Evolutionary conservation across 1,140 invertebrate genomes (phyloP), one percentile per base, ranked within the genome.

Genomic region (Drosophila jambulina): DNA sequence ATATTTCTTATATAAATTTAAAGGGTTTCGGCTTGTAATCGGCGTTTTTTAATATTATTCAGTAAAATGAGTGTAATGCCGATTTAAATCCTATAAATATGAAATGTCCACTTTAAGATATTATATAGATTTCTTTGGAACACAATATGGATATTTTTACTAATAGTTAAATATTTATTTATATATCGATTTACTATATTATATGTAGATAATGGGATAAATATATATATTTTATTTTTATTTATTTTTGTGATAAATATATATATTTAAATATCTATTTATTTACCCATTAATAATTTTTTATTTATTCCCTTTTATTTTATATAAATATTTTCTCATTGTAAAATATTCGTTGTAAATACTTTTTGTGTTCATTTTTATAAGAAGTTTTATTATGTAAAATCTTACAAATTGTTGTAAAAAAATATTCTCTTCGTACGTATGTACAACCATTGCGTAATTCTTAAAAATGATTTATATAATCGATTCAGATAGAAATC

Each of bases 301-400:
- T 29, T 53, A 27, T 43, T 38, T 19, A 34, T 21, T 45, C 19
- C n/a, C 1, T 23, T 23, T 48, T 17, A 32, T 46, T 77, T 46
- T 57, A 56, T 69, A 45, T 53, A 43, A 25, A n/a, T 46, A 48
- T 54, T 69, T 38, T 69, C 29, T 53, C 45, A 19, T 82, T 69
- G 68, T 87, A 87, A 84, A 87, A 83, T 80, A 80, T 88, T 87
- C 84, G 84, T 88, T 87, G 84, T 87, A 80, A 88, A 87, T 83
- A 83, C 69, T 75, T 70, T 70, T 80, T 57, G 48, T 54, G 38
- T 12, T 53, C 48, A 63, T 72, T 74, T 67, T 65, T 67, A 64
- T 70, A 57, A 70, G 65, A 75, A 82, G 69, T 70, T 64, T 45
- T 42, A 65, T 82, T 42, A 76, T 82, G 67, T 82, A 87, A 82